Evolutionary conservation across 1,140 invertebrate genomes (phyloP).

Genomic region (Lepidurus apus): DNA sequence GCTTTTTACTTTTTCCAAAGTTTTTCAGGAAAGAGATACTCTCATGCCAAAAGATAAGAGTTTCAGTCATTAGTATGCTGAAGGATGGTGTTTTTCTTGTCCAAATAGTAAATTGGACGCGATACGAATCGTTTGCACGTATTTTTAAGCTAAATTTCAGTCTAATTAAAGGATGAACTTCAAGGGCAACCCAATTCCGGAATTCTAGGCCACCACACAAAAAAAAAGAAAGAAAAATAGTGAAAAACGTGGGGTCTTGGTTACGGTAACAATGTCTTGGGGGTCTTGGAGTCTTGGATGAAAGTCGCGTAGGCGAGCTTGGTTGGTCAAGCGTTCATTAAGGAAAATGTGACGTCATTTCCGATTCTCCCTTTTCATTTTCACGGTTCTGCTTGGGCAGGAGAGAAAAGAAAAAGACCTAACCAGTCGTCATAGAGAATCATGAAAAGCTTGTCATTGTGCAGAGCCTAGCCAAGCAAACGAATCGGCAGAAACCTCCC

Average conservation of each 20-base stretch:
- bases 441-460: constrained; percentile 1
- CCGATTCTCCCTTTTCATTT: constrained; percentile 1
- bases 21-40: not conserved
- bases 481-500: not conserved
- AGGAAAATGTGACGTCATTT: constrained; percentile 13
- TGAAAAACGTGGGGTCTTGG: not conserved
- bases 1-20: no score
- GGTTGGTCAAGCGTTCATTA: not conserved
- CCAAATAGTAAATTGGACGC: not conserved
- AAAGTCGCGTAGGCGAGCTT: not conserved
- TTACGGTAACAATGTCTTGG: not conserved
- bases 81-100: not conserved
- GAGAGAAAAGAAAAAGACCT: constrained; percentile 2
- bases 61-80: not conserved
- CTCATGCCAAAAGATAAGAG: not conserved
- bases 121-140: no score
- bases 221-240: no score
- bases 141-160: no score
- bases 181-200: no score
- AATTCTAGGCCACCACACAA: no score
- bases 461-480: constrained; percentile 1
- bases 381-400: constrained; percentile 11
- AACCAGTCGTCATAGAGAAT: not conserved
- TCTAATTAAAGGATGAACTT: no score
- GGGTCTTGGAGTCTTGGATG: no score